Conservation (phyloP, 2,888 invertebrate species). For the Heteropelma amictum region DNA sequence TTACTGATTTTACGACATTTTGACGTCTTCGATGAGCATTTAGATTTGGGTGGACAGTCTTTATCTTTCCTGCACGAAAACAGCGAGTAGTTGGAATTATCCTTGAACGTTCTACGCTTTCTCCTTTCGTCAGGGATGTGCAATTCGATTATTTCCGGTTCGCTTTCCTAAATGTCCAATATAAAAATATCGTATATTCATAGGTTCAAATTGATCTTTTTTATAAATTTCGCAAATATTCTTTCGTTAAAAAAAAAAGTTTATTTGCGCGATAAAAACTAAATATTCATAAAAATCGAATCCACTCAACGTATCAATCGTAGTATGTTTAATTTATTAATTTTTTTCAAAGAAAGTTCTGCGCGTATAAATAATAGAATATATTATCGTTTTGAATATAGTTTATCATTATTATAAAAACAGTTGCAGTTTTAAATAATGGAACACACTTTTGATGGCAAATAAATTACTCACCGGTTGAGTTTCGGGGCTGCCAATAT, state of each 20-base stretch:
- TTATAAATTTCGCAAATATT: not conserved
- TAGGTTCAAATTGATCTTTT: not conserved
- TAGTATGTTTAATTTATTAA: too few species aligned
- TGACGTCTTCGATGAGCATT: slow-evolving; percentile 24
- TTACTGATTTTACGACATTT: slow-evolving; percentile 15
- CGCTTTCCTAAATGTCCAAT: slow-evolving; percentile 33
- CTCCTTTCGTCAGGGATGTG: slow-evolving; percentile 58
- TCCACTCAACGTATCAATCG: too few species aligned
- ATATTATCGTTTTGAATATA: too few species aligned
- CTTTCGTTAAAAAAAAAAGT: not conserved
- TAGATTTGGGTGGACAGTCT: slow-evolving; percentile 56
- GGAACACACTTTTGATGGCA: too few species aligned
- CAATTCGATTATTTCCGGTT: slow-evolving; percentile 61
- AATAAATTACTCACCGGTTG: slow-evolving; percentile 7
- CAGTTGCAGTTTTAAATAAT: too few species aligned
- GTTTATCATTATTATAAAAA: not conserved
- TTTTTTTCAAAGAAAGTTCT: too few species aligned
- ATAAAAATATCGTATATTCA: not conserved
- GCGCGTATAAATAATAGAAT: too few species aligned
- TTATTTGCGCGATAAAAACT: too few species aligned
- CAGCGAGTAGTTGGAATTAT: not conserved
- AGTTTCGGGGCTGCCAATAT: slow-evolving; percentile 38
- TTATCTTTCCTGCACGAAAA: slow-evolving; percentile 53
- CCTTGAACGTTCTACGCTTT: slow-evolving; percentile 56
- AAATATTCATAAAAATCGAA: too few species aligned